Evolutionary conservation across 2,888 invertebrate species (phyloP), one percentile per base, ranked within the genome.

Genomic region (Spilarctia lutea): DNA sequence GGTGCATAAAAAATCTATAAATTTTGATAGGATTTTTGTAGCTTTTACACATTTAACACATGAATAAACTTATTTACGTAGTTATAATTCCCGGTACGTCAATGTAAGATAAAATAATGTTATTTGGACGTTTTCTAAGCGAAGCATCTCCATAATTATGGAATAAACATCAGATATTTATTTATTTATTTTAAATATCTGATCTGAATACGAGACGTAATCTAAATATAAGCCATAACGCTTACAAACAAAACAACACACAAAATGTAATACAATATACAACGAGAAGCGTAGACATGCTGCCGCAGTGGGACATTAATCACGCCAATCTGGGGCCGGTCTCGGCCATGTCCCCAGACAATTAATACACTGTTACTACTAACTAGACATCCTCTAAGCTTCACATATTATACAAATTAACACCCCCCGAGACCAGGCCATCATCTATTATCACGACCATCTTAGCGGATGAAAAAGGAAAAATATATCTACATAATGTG

Each of bases 401-500:
- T 60, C 77, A 75, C 83, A 79, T 75, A 79, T 77, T 77, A 81
- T 69, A 78, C 60, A 71, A 83, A 81, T 83, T 74, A 81, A 73
- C 56, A 67, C 18, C 68, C 74, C 67, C 24, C 16, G 42, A 30
- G 75, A 33, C 65, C 24, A 24, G n/a, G 33, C 39, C 65, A 71
- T 52, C 71, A 73, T 71, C 74, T 75, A 79, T 79, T 80, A 83
- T 77, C 77, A 74, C 75, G 45, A 76, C 77, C 76, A 78, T 81
- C 81, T 83, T 75, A 76, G 65, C 65, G 67, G 70, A 79, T 79
- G 77, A 13, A 78, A 84, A 83, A 82, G 80, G 76, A 81, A 83
- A 80, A 85, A 79, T 75, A 79, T 70, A 78, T 80, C 75, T 83
- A 76, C 77, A 80, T 82, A 83, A 85, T 78, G 81, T 73, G 60